Conservation (phyloP, 2,888 invertebrate genomes). For the Plebejus anna region DNA sequence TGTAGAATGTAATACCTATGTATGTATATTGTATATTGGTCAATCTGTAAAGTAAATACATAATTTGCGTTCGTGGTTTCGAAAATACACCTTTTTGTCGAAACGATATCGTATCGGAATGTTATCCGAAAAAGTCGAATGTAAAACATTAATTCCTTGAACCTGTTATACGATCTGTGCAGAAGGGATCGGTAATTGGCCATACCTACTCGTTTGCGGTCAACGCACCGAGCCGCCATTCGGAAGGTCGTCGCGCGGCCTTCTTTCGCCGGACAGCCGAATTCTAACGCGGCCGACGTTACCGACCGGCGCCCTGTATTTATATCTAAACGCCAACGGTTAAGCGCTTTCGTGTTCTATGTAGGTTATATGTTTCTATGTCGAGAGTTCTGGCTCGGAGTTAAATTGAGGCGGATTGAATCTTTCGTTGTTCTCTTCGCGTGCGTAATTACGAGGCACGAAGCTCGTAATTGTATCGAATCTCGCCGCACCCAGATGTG, state of each 20-base stretch:
- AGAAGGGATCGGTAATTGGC: constrained; percentile 36
- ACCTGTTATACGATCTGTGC: neutral
- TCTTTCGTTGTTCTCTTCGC: constrained; percentile 37
- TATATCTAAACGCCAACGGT: constrained; percentile 71
- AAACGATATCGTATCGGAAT: neutral
- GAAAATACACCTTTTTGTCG: neutral
- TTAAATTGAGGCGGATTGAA: constrained; percentile 41
- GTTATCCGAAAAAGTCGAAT: neutral
- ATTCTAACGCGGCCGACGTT: constrained; percentile 40
- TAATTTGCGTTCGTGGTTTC: neutral
- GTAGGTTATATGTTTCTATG: constrained; percentile 75
- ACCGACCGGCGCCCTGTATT: constrained; percentile 63
- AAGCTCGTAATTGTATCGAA: constrained; percentile 40
- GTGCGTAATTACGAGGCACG: constrained; percentile 39
- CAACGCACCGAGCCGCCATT: constrained; percentile 68
- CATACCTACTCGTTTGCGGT: constrained; percentile 45
- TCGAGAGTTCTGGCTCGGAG: constrained; percentile 57
- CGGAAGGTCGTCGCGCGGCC: constrained; percentile 76
- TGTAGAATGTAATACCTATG: neutral
- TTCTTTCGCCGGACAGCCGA: constrained; percentile 67
- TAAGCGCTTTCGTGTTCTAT: constrained; percentile 72
- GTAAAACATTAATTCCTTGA: neutral
- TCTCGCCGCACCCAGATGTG: constrained; percentile 30
- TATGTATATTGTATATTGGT: too few relatives aligned
- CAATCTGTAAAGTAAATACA: neutral